These are phyloP conservation scores for Homalodisca vitripennis DNA, from an alignment of 1,140 invertebrate species.

Conservation along the genomic window DNA sequence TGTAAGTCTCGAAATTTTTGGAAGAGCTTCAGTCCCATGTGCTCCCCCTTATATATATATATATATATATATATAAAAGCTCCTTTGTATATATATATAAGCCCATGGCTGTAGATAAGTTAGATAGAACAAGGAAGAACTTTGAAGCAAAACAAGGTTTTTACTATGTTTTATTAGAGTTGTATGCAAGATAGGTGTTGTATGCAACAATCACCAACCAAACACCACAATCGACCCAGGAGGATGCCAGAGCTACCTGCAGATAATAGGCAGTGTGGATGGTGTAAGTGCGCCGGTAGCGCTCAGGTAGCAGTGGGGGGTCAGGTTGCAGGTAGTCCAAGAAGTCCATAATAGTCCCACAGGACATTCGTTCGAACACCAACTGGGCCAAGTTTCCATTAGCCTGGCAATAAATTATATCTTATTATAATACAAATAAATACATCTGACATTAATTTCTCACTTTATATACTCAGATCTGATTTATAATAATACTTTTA, in stretches of 20 bases:
- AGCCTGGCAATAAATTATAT: conserved; percentile 45
- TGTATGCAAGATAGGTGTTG: not conserved
- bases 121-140: too few relatives aligned
- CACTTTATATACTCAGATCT: too few relatives aligned
- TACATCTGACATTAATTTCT: conserved; percentile 20
- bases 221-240: conserved; percentile 58
- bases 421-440: conserved; percentile 22
- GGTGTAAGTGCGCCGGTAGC: conserved; percentile 55
- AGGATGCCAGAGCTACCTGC: conserved; percentile 56
- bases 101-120: too few relatives aligned
- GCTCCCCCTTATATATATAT: too few relatives aligned
- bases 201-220: conserved; percentile 51
- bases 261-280: conserved; percentile 63
- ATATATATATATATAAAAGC: too few relatives aligned
- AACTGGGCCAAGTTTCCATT: conserved; percentile 57
- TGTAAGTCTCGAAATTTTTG: too few relatives aligned
- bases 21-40: too few relatives aligned
- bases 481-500: not conserved
- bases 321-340: conserved; percentile 71
- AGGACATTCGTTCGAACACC: conserved; percentile 62
- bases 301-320: conserved; percentile 50
- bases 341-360: conserved; percentile 66
- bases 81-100: too few relatives aligned
- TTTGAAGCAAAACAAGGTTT: too few relatives aligned
- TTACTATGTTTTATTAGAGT: too few relatives aligned